Conservation (phyloP, 1,140 invertebrate species). For the Zaprionus ghesquierei region DNA sequence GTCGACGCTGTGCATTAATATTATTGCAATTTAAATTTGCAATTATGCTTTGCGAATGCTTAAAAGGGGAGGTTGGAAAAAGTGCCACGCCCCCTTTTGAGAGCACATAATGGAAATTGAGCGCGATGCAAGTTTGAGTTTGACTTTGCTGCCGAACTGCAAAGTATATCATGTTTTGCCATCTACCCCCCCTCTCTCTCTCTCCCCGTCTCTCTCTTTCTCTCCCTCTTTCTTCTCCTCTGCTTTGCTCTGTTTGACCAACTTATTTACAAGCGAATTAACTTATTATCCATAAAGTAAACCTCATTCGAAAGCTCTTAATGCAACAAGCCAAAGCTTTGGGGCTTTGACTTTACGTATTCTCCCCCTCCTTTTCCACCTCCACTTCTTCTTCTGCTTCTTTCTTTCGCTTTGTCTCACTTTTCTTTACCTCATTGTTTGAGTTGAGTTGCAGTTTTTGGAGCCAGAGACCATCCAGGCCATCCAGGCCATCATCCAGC, state of each 20-base stretch:
- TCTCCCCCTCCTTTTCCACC: slow-evolving; percentile 27
- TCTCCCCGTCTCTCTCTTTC: neutral
- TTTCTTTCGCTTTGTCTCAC: slow-evolving; percentile 24
- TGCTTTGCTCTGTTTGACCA: slow-evolving; percentile 58
- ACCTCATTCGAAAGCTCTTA: slow-evolving; percentile 71
- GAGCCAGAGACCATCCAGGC: slow-evolving; percentile 24
- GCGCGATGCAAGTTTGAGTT: slow-evolving; percentile 9
- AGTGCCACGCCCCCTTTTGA: neutral
- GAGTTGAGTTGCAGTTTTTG: slow-evolving; percentile 61
- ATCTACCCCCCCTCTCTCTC: neutral
- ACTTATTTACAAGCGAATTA: slow-evolving; percentile 79
- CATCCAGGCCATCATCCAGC: slow-evolving; percentile 23
- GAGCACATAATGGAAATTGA: neutral
- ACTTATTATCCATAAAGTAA: slow-evolving; percentile 79
- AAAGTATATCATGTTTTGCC: neutral
- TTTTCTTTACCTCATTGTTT: slow-evolving; percentile 62
- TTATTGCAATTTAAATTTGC: slow-evolving; percentile 69
- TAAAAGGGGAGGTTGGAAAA: slow-evolving; percentile 6
- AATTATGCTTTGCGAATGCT: slow-evolving; percentile 71
- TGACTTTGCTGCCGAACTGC: neutral
- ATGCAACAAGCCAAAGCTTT: slow-evolving; percentile 65
- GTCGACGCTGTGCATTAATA: slow-evolving; percentile 58
- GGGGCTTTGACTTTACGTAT: slow-evolving; percentile 6
- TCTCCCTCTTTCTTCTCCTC: neutral
- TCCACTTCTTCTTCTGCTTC: neutral